Evolutionary conservation across 2,888 invertebrate genomes (phyloP), one percentile per base, ranked within the genome.

Genomic region (Clepsis dumicolana): DNA sequence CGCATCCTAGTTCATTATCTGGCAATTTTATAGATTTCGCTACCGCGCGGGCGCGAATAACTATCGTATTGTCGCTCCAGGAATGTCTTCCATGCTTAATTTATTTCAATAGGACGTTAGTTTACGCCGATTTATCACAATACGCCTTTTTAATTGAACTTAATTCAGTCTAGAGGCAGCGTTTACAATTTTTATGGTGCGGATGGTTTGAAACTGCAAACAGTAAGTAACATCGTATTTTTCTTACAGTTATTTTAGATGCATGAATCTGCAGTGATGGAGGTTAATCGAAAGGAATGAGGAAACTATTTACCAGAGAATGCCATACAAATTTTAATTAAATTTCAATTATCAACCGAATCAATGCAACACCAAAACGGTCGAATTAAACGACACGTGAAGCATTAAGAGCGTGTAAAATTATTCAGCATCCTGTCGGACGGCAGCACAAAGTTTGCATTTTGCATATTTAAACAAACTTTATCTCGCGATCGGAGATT

Each of bases 381-480:
- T 82, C 83, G 86, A 90, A 90, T 87, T 88, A 90, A 85, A 81
- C 81, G 85, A 90, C 89, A 91, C 83, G 87, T 88, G 72, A 85
- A 84, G 84, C 88, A 89, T 91, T 90, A 91, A 90, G 88, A 88
- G 85, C 88, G 90, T 92, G 91, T 91, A 91, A 91, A 91, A 91
- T 93, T 91, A 92, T 92, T 91, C 91, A 90, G 88, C 77, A 80
- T 86, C 86, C 89, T 86, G 88, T 89, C 89, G 88, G 88, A 88
- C 87, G 84, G 83, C 83, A 68, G 75, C 80, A 85, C 88, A 89
- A 90, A 90, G 89, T 91, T 90, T 87, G 87, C 91, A 87, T 88
- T 92, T 89, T 91, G 91, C 92, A 92, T 93, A 91, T 90, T 91
- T 90, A 91, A 92, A 90, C 90, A 87, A 87, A 90, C 91, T 89